Evolutionary conservation across 2,888 invertebrate genomes (phyloP), one percentile per base, ranked within the genome.

Genomic region (Xestia c-nigrum): DNA sequence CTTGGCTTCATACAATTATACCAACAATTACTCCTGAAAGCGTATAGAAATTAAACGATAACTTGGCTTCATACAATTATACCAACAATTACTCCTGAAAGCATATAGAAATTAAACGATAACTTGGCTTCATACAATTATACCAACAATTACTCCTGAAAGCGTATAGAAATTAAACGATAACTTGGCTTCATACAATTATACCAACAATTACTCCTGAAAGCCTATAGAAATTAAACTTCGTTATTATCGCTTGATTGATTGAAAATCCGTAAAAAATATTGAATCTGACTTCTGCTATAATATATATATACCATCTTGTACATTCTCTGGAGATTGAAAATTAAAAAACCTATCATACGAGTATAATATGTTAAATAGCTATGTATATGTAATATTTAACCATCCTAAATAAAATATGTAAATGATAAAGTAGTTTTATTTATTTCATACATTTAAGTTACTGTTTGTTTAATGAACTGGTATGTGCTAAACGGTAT

Each of bases 331-430:
- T 24, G 46, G 10, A 65, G 43, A 67, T 57, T 71, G 47, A n/a
- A 57, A 68, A 38, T 69, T 46, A 47, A 52, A 47, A 65, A n/a
- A 63, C 78, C 63, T 40, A 63, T 79, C 63, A 57, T 76, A n/a
- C n/a, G n/a, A n/a, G n/a, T n/a, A 83, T 80, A 63, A 7, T 73
- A 47, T 83, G 72, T 80, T 75, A 74, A 73, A 70, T 86, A 85
- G 76, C 64, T 76, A 75, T 76, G 55, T 75, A 70, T 78, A 82
- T 76, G 72, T 74, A 78, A 71, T 79, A 72, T 83, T 72, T 83
- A 85, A 83, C 19, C 31, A 59, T 80, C 64, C 40, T 72, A 63
- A 63, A 78, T 85, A 87, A 85, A 85, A 79, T 64, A 50, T 82
- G 59, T 47, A 85, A 84, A 77, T 74, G 24, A 72, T 9, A n/a